Conservation (phyloP, 2,888 invertebrate genomes). For the Polia nebulosa region DNA sequence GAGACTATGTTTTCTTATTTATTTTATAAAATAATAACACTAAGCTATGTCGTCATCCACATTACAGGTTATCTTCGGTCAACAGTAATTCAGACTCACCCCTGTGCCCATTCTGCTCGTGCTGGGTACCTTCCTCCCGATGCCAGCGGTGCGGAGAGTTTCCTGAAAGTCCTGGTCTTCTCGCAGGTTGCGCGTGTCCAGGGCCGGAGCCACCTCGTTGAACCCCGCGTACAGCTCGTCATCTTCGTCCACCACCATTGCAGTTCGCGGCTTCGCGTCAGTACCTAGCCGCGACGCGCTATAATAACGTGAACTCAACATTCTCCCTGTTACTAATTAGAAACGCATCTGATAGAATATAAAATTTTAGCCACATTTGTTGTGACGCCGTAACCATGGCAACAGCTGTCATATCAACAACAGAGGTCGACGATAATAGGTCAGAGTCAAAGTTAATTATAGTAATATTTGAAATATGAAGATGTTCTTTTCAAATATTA, state of each 20-base stretch:
- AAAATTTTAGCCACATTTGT: slow-evolving; percentile 71
- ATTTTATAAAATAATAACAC: slow-evolving; percentile 15
- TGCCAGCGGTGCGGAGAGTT: slow-evolving; percentile 94
- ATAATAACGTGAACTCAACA: slow-evolving; percentile 86
- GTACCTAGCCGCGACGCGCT: slow-evolving; percentile 83
- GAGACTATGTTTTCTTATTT: slow-evolving; percentile 19
- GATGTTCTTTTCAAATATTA: slow-evolving; percentile 1
- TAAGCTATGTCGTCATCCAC: slow-evolving; percentile 12
- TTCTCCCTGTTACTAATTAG: slow-evolving; percentile 58
- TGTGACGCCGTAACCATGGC: slow-evolving; percentile 87
- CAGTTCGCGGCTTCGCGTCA: slow-evolving; percentile 84
- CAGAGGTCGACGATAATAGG: slow-evolving; percentile 17
- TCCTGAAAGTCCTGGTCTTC: slow-evolving; percentile 95
- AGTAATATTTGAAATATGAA: slow-evolving; percentile 13
- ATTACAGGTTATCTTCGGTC: slow-evolving; percentile 33
- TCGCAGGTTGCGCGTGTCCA: slow-evolving; percentile 93
- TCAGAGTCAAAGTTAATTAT: slow-evolving; percentile 16
- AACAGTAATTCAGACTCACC: slow-evolving; percentile 71
- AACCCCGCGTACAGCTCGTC: slow-evolving; percentile 93
- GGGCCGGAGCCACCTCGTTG: slow-evolving; percentile 92
- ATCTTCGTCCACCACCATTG: slow-evolving; percentile 87
- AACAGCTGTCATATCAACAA: slow-evolving; percentile 65
- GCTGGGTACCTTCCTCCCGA: slow-evolving; percentile 93
- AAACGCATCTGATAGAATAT: slow-evolving; percentile 17
- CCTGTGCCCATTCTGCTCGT: slow-evolving; percentile 89